A percentile compares a stretch with the other conserved stretches of the same genome.
phyloP scores from a whole-genome alignment of 2,113 vertebrate species.

The Oxyruncus cristatus region DNA sequence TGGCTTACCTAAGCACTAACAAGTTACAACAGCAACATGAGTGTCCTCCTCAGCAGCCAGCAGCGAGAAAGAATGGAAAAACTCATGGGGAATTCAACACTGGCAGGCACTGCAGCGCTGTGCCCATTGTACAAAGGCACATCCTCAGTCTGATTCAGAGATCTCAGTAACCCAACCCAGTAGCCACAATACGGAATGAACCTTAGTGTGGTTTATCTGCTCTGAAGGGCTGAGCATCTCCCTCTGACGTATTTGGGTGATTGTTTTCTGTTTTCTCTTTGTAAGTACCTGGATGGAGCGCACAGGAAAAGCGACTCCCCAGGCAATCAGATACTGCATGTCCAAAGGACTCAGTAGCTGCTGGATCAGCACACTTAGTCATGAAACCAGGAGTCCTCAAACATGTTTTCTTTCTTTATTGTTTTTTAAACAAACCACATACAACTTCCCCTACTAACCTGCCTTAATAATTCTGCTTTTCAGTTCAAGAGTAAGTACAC shows the following conservation, averaged over 20 bases:
- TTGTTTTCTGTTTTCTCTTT: background rate
- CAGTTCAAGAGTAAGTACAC: background rate
- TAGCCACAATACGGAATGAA: background rate
- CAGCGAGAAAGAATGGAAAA: background rate
- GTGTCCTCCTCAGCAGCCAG: background rate
- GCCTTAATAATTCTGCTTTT: background rate
- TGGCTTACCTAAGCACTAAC: background rate
- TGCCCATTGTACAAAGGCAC: background rate
- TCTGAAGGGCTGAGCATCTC: background rate
- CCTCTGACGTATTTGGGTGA: background rate
- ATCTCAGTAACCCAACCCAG: background rate
- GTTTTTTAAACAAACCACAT: background rate
- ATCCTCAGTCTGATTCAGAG: background rate
- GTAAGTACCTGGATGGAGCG: background rate
- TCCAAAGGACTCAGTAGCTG: background rate
- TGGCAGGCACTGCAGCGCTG: background rate
- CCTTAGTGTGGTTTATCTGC: background rate
- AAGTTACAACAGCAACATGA: background rate
- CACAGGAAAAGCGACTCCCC: background rate
- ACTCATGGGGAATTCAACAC: background rate
- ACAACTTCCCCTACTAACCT: background rate
- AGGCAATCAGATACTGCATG: background rate
- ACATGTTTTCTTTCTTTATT: background rate
- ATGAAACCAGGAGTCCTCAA: background rate
- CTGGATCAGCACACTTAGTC: background rate